Base-by-base conservation (phyloP, 2,113 vertebrate species). In the Vidua macroura region DNA sequence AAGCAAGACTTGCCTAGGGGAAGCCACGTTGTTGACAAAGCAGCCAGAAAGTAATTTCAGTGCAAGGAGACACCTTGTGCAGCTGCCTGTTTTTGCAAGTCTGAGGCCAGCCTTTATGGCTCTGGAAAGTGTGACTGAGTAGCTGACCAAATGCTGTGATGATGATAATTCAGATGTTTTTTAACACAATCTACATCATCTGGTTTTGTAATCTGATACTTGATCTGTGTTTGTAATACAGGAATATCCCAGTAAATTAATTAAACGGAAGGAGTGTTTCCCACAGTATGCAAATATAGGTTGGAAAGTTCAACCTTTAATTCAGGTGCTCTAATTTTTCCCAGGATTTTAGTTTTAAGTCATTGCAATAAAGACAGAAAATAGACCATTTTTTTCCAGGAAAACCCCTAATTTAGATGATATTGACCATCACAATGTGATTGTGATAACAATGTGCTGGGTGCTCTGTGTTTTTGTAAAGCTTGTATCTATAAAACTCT, bases 21-120 rank as follows among this genome's bases (percentile, higher is more conserved):
- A 59, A 89, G 48, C 72, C 81, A 85, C 64, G 62, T 87, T 95
- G 75, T 96, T 97, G 94, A 94, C 92, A 95, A 96, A 97, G 82
- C 80, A 96, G 60, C 46, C 39, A 88, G 86, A 70, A 88, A 90
- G 41, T 53, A 53, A 92, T 94, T 85, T 92, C 83, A 68, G 70
- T 39, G 81, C 63, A 70, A 92, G 89, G 69, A 89, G 78, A 83
- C 63, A 77, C 87, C 92, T 89, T 88, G 55, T 68, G 73, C 76
- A 74, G 73, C 81, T 90, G 48, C 51, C 62, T 86, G 39, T 35
- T 90, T 84, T 31, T 89, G 75, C 70, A 95, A 48, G 55, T 58
- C 52, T 67, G n/a, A 75, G 75, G 51, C 33, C 51, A 83, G 55
- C 21, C 53, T 77, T 73, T 31, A 4, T 21, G 35, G 44, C 76